Base-by-base conservation (phyloP, 2,888 invertebrate species). In the Salpingus planirostris region DNA sequence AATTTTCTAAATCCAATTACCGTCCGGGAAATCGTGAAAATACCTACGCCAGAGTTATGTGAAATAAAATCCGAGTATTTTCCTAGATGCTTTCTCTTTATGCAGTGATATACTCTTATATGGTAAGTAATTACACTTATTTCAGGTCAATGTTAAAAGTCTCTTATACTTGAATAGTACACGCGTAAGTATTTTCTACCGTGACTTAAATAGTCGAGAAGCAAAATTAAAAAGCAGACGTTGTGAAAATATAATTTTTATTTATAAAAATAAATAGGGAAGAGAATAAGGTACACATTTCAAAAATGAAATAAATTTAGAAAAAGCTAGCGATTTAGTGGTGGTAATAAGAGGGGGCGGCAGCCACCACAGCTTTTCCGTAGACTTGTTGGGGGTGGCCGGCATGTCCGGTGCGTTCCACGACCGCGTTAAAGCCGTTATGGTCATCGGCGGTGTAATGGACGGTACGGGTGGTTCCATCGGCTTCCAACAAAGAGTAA, bases 391-490 rank as follows among this genome's bases (percentile, higher is more conserved):
- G 30, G 11, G 71, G 71, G 52, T 72, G 72, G 1, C 66, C 67
- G 21, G 73, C 69, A 46, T 76, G 76, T 39, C 76, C 78, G 15
- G 44, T 39, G 31, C 48, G 50, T 24, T 51, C 47, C 11, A 57
- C 57, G 8, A 53, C 49, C 25, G 59, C 60, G 31, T 57, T 57
- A 61, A 62, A 71, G 62, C 70, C 71, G 35, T 66, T 67, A 55
- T 71, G 68, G 43, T 68, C 70, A 40, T 72, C 70, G 47, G 72
- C 70, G 39, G 68, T 67, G 62, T 73, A 73, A 37, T 71, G 66
- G 34, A 73, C 73, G 42, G 68, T 68, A 45, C 72, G 68, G 28
- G 67, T 62, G 46, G 69, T 68, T 43, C 71, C 70, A 42, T 71
- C 71, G 30, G 71, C 69, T 54, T 71, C 69, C 29, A 69, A 64